These are phyloP conservation scores for Blennius ocellaris DNA, from an alignment of 2,113 vertebrate genomes.

Conservation along the genomic window DNA sequence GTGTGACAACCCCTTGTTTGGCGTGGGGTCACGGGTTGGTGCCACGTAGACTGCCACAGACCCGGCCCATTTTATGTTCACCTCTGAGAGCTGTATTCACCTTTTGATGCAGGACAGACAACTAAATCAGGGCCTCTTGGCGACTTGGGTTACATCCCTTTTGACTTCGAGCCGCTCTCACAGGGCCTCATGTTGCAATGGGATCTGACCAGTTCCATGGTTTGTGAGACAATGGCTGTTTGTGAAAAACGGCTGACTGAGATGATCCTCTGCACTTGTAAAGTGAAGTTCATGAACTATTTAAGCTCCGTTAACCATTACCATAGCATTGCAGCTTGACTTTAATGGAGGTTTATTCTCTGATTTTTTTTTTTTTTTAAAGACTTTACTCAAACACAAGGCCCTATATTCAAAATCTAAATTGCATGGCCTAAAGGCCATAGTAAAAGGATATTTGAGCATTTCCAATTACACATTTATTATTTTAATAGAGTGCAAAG, in stretches of 20 bases:
- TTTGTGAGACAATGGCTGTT: constrained; percentile 61
- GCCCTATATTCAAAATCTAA: too few species aligned
- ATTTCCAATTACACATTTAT: too few species aligned
- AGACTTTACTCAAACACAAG: neutral
- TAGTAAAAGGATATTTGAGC: too few species aligned
- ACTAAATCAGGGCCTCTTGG: constrained; percentile 60
- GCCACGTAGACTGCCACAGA: constrained; percentile 53
- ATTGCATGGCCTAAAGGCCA: too few species aligned
- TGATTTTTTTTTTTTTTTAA: constrained; percentile 25
- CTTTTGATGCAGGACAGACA: constrained; percentile 66
- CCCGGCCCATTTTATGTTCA: constrained; percentile 57
- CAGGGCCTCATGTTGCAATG: constrained; percentile 46
- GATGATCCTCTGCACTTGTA: constrained; percentile 44
- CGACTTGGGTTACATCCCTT: constrained; percentile 72
- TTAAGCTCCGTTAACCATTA: constrained; percentile 33
- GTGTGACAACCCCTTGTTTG: constrained; percentile 67
- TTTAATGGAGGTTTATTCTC: constrained; percentile 40
- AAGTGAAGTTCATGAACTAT: constrained; percentile 31
- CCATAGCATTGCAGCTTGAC: neutral
- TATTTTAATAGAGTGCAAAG: too few species aligned
- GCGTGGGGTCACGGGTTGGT: constrained; percentile 47
- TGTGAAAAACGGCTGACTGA: constrained; percentile 45
- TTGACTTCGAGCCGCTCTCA: constrained; percentile 62
- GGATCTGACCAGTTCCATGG: constrained; percentile 55
- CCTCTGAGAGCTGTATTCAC: constrained; percentile 69